phyloP scores from a whole-genome alignment of 2,797 vertebrate genomes.

The Melanotaenia maccullochi region DNA sequence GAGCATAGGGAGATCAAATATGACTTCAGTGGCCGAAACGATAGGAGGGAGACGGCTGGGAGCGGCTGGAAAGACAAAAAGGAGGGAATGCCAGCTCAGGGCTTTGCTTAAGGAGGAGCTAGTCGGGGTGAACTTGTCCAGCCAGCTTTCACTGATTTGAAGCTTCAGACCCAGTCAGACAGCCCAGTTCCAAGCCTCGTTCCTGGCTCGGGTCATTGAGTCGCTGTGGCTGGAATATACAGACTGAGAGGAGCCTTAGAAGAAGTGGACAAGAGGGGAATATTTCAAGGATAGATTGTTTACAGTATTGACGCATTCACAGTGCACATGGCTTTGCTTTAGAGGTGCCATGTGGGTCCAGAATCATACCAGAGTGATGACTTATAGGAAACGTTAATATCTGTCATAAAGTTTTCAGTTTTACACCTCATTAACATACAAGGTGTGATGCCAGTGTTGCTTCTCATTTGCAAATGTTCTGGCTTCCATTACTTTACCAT shows the following conservation, averaged over 20 bases:
- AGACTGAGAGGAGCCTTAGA: constrained; percentile 72
- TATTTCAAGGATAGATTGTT: constrained; percentile 12
- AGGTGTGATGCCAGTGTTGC: background rate
- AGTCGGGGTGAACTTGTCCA: constrained; percentile 42
- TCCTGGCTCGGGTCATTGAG: constrained; percentile 64
- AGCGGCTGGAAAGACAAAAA: constrained; percentile 38
- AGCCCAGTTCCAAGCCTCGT: constrained; percentile 59
- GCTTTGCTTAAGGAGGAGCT: constrained; percentile 57
- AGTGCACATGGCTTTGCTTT: constrained; percentile 15
- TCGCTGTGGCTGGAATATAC: constrained; percentile 65
- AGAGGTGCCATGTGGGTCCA: constrained; percentile 14
- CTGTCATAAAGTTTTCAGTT: background rate
- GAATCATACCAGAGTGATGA: background rate
- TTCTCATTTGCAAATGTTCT: constrained; percentile 12
- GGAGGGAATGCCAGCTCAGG: constrained; percentile 40
- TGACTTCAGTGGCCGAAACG: constrained; percentile 1
- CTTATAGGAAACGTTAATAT: background rate
- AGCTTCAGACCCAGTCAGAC: constrained; percentile 41
- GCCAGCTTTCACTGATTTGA: constrained; percentile 51
- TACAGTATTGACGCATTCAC: constrained; percentile 14
- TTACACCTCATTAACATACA: constrained; percentile 2
- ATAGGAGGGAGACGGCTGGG: constrained; percentile 24
- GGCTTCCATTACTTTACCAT: background rate
- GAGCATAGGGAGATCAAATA: background rate
- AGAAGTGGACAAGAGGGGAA: constrained; percentile 34